Base-by-base conservation (phyloP, 2,888 invertebrate genomes). In the Spisula solida region DNA sequence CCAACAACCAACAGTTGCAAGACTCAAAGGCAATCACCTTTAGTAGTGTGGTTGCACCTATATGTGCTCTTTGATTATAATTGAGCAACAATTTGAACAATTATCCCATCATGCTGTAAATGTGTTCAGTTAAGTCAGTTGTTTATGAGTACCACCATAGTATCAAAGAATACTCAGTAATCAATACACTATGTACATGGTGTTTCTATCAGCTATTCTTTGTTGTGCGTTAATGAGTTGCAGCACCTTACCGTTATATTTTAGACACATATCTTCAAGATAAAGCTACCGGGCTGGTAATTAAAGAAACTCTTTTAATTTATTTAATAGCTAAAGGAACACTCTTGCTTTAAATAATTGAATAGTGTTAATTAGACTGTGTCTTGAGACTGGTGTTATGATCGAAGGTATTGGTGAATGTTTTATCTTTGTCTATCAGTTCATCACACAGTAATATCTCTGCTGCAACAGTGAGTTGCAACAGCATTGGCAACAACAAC, bases 331-430 rank as follows among this genome's bases (percentile, higher is more conserved):
- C 51, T 51, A 51, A 16, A 12, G 2, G 25, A 66, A 25, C 60
- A 6, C 60, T 66, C n/a, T 60, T 25, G 60, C 5, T n/a, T 66
- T 66, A 66, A 66, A 66, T 66, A 66, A 66, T 66, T 66, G 60
- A 66, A 66, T 25, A 66, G 60, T 66, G n/a, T 66, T 10, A 66
- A 66, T 25, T 66, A n/a, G 6, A 66, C 60, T 66, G 25, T 25
- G 25, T n/a, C 25, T 56, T 66, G 60, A 66, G 12, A 10, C n/a
- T 66, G 4, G 10, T 66, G n/a, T 25, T 66, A 66, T 66, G 20
- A 20, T 56, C 5, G 25, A 25, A 6, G n/a, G n/a, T 66, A 25
- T n/a, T 25, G 60, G 4, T 51, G 12, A 51, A 51, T 16, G 51
- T 51, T 14, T 51, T 51, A 51, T 51, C 12, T 51, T 16, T 1